Evolutionary conservation across 2,113 vertebrate species (phyloP).

Genomic region (Cephalophus harveyi): DNA sequence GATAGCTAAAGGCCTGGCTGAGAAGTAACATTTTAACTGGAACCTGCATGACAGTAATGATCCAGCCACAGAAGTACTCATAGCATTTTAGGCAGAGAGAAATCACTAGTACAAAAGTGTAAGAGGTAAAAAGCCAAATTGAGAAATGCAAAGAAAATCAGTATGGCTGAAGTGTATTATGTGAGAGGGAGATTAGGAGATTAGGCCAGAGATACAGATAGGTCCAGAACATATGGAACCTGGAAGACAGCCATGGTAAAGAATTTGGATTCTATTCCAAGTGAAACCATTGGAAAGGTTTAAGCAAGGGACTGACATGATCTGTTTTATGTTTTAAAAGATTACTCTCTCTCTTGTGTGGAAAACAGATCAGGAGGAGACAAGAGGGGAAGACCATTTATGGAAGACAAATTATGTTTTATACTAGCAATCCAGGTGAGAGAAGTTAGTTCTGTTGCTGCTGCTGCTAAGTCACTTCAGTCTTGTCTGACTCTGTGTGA

Average conservation of each 20-base stretch:
- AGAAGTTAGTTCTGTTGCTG: background rate
- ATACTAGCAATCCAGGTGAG: background rate
- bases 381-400: background rate
- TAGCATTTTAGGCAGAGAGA: background rate
- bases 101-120: background rate
- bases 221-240: background rate
- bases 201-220: background rate
- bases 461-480: too few relatives aligned
- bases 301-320: background rate
- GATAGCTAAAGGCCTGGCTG: background rate
- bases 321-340: constrained; percentile 20
- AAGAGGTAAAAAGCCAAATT: background rate
- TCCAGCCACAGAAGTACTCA: background rate
- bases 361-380: background rate
- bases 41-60: background rate
- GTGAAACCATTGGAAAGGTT: background rate
- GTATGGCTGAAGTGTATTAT: background rate
- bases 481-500: too few relatives aligned
- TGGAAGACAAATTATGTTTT: background rate
- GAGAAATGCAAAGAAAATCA: background rate
- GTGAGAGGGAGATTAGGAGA: background rate
- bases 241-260: background rate
- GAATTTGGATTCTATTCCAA: constrained; percentile 5
- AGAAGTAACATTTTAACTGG: background rate
- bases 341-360: background rate